These are phyloP conservation scores for Muscicapa striata DNA, from an alignment of 2,797 vertebrate species.

Conservation along the genomic window DNA sequence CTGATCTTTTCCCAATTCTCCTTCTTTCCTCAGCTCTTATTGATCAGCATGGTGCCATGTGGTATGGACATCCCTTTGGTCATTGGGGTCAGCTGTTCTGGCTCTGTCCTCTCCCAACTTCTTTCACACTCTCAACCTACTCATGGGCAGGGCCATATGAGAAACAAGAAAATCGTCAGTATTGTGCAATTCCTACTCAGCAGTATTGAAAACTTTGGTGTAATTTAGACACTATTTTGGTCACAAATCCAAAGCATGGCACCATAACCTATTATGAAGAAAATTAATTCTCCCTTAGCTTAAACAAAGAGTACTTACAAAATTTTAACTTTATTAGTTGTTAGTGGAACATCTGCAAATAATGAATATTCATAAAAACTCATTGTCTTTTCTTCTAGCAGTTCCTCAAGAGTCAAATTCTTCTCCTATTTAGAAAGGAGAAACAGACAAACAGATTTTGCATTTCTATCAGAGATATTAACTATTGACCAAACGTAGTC, in stretches of 20 bases:
- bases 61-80: neutral
- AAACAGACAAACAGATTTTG: neutral
- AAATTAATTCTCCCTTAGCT: neutral
- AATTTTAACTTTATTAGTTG: neutral
- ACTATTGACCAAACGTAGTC: neutral
- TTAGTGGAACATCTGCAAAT: neutral
- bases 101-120: neutral
- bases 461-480: neutral
- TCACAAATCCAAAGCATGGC: neutral
- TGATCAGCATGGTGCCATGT: neutral
- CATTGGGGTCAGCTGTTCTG: neutral
- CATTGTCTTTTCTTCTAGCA: neutral
- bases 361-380: neutral
- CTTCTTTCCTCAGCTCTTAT: neutral
- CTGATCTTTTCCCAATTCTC: neutral
- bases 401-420: neutral
- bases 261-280: neutral
- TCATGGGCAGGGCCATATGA: fast-evolving
- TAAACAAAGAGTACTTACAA: neutral
- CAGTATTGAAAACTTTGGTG: neutral
- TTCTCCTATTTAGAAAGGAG: neutral
- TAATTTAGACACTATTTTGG: neutral
- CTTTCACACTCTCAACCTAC: neutral
- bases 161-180: neutral
- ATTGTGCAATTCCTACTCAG: neutral